Conservation (phyloP, 2,888 invertebrate genomes). For the Odontocerum albicorne region DNA sequence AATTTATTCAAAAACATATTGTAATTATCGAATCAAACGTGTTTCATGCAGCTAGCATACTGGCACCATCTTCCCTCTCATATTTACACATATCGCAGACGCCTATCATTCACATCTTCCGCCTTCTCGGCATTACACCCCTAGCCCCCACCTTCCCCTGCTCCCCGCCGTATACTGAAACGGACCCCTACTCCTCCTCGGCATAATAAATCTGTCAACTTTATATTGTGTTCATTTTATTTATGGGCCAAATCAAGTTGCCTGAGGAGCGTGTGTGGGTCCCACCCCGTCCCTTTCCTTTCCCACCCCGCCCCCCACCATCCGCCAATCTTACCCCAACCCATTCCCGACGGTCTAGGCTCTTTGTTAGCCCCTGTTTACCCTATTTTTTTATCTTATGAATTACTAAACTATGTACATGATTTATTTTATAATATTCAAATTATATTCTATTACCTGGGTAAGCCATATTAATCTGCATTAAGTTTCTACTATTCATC, state of each 20-base stretch:
- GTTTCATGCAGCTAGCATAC: neutral
- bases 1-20: neutral
- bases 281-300: slow-evolving; percentile 23
- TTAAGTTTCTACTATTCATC: too few species aligned
- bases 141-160: slow-evolving; percentile 1
- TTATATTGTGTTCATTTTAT: slow-evolving; percentile 38
- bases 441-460: too few species aligned
- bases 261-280: slow-evolving; percentile 35
- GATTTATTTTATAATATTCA: too few species aligned
- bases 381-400: slow-evolving; percentile 29
- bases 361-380: slow-evolving; percentile 23
- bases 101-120: slow-evolving; percentile 36
- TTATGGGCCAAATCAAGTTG: slow-evolving; percentile 37
- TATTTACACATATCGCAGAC: slow-evolving; percentile 24
- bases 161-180: slow-evolving; percentile 25
- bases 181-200: slow-evolving; percentile 35
- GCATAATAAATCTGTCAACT: slow-evolving; percentile 38
- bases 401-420: neutral
- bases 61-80: slow-evolving; percentile 3
- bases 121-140: slow-evolving; percentile 29
- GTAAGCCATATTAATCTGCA: too few species aligned
- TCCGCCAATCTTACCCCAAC: slow-evolving; percentile 17
- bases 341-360: slow-evolving; percentile 16
- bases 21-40: neutral
- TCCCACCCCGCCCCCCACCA: slow-evolving; percentile 15